Evolutionary conservation across 2,888 invertebrate species (phyloP).

Genomic region (Eudasyphora cyanicolor): DNA sequence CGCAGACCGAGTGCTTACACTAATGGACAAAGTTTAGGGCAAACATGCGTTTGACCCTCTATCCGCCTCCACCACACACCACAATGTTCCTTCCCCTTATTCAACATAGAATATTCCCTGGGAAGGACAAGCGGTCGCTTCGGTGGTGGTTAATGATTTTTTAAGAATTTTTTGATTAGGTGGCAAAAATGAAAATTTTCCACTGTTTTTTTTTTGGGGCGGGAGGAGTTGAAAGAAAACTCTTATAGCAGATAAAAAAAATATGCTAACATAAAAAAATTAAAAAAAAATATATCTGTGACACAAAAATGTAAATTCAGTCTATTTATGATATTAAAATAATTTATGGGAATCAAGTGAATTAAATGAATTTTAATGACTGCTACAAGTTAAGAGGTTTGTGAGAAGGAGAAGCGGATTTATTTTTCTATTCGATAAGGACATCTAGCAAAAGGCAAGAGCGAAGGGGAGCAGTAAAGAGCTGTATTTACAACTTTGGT

Average conservation of each 20-base stretch:
- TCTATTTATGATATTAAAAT: no score
- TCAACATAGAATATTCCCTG: not conserved
- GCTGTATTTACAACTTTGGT: no score
- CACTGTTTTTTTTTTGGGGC: not conserved
- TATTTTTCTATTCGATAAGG: no score
- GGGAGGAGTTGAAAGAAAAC: not conserved
- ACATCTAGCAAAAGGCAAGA: no score
- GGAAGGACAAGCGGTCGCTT: not conserved
- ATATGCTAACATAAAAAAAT: no score
- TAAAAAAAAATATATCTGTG: not conserved
- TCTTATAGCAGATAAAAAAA: not conserved
- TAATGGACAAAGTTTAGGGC: constrained; percentile 43
- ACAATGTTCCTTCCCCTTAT: not conserved
- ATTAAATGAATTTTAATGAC: no score
- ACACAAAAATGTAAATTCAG: no score
- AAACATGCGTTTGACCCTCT: constrained; percentile 33
- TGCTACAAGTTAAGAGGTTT: no score
- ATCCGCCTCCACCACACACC: no score
- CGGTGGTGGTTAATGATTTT: constrained; percentile 36
- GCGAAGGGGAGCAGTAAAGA: no score
- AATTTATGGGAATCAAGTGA: no score
- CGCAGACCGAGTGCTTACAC: not conserved
- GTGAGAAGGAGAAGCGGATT: no score
- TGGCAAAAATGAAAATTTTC: constrained; percentile 25
- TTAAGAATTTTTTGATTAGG: constrained; percentile 50